These are phyloP conservation scores for Hirtodrosophila alboralis DNA, from an alignment of 2,888 invertebrate species.

Conservation along the genomic window DNA sequence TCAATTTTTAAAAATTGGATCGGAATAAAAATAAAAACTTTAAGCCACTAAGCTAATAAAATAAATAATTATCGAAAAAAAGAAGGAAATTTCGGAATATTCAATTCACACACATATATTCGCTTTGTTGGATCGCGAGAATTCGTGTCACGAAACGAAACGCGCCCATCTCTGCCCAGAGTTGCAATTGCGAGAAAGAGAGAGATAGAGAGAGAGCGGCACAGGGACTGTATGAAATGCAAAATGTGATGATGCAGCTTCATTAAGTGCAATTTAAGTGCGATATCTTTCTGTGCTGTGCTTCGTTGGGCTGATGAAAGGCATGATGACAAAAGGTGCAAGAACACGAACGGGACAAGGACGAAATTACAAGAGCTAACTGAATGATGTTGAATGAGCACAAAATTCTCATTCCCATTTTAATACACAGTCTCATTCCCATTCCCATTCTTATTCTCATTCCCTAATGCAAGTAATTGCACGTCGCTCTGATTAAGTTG, in stretches of 20 bases:
- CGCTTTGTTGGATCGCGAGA: too few relatives aligned
- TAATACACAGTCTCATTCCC: conserved; percentile 1
- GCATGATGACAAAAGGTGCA: conserved; percentile 74
- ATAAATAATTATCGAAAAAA: too few relatives aligned
- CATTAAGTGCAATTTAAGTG: conserved; percentile 78
- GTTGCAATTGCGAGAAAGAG: conserved; percentile 6
- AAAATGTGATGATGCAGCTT: conserved; percentile 80
- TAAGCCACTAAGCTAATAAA: too few relatives aligned
- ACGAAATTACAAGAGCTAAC: conserved; percentile 29
- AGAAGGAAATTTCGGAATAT: too few relatives aligned
- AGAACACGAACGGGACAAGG: conserved; percentile 11
- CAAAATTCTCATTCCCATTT: conserved; percentile 27
- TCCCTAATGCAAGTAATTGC: conserved; percentile 76
- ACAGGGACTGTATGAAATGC: conserved; percentile 57
- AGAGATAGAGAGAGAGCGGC: not conserved
- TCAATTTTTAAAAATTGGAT: too few relatives aligned
- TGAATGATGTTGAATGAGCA: conserved; percentile 58
- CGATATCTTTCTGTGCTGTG: conserved; percentile 62
- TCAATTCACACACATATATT: too few relatives aligned
- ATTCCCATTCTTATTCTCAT: conserved; percentile 8
- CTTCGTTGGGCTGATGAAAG: conserved; percentile 68
- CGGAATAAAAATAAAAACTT: too few relatives aligned
- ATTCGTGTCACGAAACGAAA: too few relatives aligned
- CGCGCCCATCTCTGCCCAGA: not conserved
- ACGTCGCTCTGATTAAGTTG: conserved; percentile 75